Evolutionary conservation across 1,140 invertebrate genomes (phyloP).

Genomic region (Nasonia giraulti): DNA sequence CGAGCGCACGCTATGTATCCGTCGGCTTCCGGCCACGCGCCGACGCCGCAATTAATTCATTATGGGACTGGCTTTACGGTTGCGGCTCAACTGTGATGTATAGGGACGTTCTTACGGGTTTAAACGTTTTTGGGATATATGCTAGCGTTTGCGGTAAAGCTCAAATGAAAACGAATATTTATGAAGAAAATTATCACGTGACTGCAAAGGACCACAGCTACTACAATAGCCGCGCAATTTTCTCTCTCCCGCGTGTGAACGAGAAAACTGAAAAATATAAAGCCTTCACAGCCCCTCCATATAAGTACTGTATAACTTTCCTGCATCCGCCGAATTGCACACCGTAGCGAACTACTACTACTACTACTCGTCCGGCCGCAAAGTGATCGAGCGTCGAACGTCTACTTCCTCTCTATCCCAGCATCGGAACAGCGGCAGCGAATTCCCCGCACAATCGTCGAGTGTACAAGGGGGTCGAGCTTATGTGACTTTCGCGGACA

Average conservation of each 20-base stretch:
- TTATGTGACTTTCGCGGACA: slow-evolving; percentile 56
- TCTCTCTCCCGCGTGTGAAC: no score
- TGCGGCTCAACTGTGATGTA: neutral
- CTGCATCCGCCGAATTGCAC: neutral
- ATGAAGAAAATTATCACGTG: no score
- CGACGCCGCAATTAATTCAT: slow-evolving; percentile 65
- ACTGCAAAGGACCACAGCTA: no score
- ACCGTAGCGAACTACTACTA: neutral
- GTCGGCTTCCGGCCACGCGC: slow-evolving; percentile 62
- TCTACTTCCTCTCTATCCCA: neutral
- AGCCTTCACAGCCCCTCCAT: neutral
- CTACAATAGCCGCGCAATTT: no score
- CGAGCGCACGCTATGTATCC: slow-evolving; percentile 53
- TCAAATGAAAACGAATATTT: no score
- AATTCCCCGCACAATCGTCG: slow-evolving; percentile 3
- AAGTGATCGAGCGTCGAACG: slow-evolving; percentile 11
- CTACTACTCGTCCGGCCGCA: neutral
- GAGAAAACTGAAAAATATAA: neutral
- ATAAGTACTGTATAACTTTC: neutral
- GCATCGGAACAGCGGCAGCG: neutral
- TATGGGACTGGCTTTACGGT: slow-evolving; percentile 48
- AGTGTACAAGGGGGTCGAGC: neutral
- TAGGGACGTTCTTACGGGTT: neutral
- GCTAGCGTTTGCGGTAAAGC: no score
- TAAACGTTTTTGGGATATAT: neutral